Base-by-base conservation (phyloP, 2,113 vertebrate genomes). In the Epinephelus cyanopodus region DNA sequence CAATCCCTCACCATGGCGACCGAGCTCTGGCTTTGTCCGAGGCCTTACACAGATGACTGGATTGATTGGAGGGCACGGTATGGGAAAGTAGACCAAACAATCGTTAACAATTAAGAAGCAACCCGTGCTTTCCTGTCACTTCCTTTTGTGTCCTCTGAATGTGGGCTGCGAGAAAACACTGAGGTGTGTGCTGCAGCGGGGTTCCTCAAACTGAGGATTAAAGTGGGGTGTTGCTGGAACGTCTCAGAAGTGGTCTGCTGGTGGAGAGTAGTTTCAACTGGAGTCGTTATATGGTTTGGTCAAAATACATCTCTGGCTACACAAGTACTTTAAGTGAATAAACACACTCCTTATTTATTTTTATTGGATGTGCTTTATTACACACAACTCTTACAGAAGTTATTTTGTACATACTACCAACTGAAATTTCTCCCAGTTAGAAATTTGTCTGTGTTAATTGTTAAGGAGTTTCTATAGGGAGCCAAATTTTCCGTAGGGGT, bases 1-100 rank as follows among this genome's bases (percentile, higher is more conserved):
- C 94, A 95, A 95, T 95, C 90, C 92, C 73, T 94, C 92, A 52
- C 94, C 92, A 94, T 93, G 88, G 93, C 66, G 45, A 95, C 90
- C 21, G 61, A 64, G 86, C 89, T 50, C 74, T 3, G 84, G 86
- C 89, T 94, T 95, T 94, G 94, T 95, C 85, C 78, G 4, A 60
- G 65, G 71, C 79, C 86, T 87, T 63, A 58, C 92, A 94, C 88
- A 92, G 87, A 90, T 83, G 84, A 94, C 91, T 77, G 90, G 82
- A 86, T 84, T 90, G 93, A 93, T 90, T 89, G 86, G 85, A 86
- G 82, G 82, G 68, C 77, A 74, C 42, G 67, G 75, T 85, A 77
- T 91, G 91, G 91, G 81, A 90, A 92, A 88, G 78, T 27, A 67
- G 82, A 90, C 89, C 79, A 87, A 87, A 94, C 91, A 94, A 84